Base-by-base conservation (phyloP, 2,888 invertebrate species). In the Acheta domesticus region DNA sequence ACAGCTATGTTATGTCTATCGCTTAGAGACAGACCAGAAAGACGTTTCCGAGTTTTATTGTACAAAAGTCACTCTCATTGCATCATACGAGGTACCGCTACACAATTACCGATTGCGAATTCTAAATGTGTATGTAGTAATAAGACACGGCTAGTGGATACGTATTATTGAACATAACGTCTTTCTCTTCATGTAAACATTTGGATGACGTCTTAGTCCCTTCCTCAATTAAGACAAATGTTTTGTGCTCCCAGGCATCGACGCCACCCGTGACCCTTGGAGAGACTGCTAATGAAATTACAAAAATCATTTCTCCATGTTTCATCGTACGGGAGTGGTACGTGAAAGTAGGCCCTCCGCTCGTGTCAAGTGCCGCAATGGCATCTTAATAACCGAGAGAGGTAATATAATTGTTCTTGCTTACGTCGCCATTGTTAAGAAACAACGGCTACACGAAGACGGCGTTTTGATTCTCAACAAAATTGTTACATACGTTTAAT, bases 381-480 rank as follows among this genome's bases (percentile, higher is more conserved):
- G 62, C n/a, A 19, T 62, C n/a, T 62, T 62, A 62, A 62, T 62
- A 62, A n/a, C 16, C 4, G 62, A 62, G n/a, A n/a, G 62, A 62
- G 16, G 62, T 19, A 62, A 62, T 19, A 62, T 62, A 62, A 62
- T 62, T 62, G 62, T 62, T 62, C 16, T 62, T 62, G 62, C n/a
- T 62, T n/a, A 36, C 36, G 36, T 36, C 36, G 36, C 36, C 36
- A 36, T 36, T 36, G 36, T 36, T 36, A 36, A 36, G 36, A 36
- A 36, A 36, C 36, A 36, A 36, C 36, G 36, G 36, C 36, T 36
- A 36, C 36, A 36, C 36, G n/a, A 62, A 62, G 62, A 62, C 62
- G 62, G n/a, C 62, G 62, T 62, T 62, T 62, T 62, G 62, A n/a
- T 62, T 62, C 62, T 62, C 62, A 62, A 19, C 62, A n/a, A 62